Conservation (phyloP, 2,113 vertebrate species). For the Oreochromis tanganicae region DNA sequence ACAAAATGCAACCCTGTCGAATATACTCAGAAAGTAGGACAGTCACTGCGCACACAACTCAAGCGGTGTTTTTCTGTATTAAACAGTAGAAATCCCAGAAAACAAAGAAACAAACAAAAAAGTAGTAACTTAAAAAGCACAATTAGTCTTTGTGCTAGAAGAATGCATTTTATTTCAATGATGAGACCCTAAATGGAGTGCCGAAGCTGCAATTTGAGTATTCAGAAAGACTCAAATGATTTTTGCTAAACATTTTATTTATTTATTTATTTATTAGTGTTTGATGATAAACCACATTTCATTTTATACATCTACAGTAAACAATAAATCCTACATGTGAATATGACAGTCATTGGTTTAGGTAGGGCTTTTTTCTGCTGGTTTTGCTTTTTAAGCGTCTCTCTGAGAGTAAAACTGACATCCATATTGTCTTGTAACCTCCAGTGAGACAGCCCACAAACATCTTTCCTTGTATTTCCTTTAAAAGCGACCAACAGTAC, state of each 20-base stretch:
- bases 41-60: neutral
- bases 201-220: neutral
- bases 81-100: neutral
- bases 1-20: slow-evolving; percentile 35
- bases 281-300: neutral
- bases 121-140: neutral
- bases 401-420: neutral
- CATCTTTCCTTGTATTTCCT: neutral
- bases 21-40: slow-evolving; percentile 37
- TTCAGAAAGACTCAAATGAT: neutral
- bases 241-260: neutral
- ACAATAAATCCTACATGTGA: neutral
- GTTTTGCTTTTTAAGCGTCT: neutral
- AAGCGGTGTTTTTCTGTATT: neutral
- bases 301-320: neutral
- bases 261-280: neutral
- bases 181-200: neutral
- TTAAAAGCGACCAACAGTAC: neutral
- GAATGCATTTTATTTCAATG: neutral
- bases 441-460: neutral
- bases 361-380: neutral
- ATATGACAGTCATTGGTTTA: neutral
- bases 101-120: neutral
- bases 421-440: neutral
- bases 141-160: neutral